Evolutionary conservation across 2,113 vertebrate species (phyloP), one percentile per base, ranked within the genome.

Genomic region (Pipra filicauda): DNA sequence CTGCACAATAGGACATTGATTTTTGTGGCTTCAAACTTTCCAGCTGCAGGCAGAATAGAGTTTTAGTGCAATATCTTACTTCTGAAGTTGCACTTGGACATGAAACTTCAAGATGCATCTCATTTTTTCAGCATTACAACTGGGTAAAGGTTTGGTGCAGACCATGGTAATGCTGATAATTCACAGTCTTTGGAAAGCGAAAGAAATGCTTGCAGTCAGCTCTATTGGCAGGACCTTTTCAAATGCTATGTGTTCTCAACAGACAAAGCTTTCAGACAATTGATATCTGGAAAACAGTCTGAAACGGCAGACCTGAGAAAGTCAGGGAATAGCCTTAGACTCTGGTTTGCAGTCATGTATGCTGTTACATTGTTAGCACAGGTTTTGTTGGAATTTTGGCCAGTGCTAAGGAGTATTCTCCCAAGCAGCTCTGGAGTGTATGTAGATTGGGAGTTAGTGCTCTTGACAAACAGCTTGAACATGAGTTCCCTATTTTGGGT

Each of bases 1-100:
- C 70, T 52, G 75, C 95, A 96, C 66, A 97, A 95, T 81, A 92
- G 27, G 55, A 78, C 93, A 97, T 96, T 94, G 97, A 97, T 96
- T 97, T 95, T 95, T 96, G 43, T 77, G 61, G 39, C 94, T 94
- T 77, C 65, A 91, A 97, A 96, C 51, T 91, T 94, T 81, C 74
- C 73, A 90, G 69, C 81, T 86, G 76, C 79, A 84, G 74, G 71
- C 74, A 90, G 51, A 94, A 76, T 48, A 62, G 80, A 76, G 24
- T 58, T 84, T 62, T 71, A 80, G n/a, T 80, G 27, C 46, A 83
- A 43, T 93, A 72, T 55, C 70, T 74, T 86, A 37, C 30, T 77
- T 76, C 30, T 66, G 70, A 96, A 95, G 78, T 77, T 88, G 44
- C 48, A 78, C 49, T 85, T 80, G n/a, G 48, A 21, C 19, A 31